These are phyloP conservation scores for Oncorhynchus gorbuscha DNA, from an alignment of 2,113 vertebrate species.

Conservation along the genomic window DNA sequence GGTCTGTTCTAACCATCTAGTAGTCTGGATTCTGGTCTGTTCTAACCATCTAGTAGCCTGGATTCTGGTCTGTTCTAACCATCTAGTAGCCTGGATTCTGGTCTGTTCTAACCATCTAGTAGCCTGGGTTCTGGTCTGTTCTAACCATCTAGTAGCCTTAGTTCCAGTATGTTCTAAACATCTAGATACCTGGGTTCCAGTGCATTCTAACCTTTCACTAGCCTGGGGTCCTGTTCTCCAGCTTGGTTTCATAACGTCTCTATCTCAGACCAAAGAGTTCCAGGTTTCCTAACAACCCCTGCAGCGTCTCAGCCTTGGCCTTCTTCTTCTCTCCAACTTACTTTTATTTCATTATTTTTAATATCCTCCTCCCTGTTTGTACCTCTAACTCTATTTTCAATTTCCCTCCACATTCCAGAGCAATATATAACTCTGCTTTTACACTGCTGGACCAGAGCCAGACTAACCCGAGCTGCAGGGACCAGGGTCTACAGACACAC, in stretches of 20 bases:
- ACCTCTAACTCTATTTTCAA: conserved; percentile 46
- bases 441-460: conserved; percentile 23
- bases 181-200: not conserved
- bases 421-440: conserved; percentile 4
- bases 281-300: conserved; percentile 49
- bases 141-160: too few species aligned
- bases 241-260: conserved; percentile 59
- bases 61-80: too few species aligned
- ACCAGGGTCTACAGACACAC: conserved; percentile 19
- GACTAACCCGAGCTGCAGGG: not conserved
- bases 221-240: conserved; percentile 50
- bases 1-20: too few species aligned
- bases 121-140: too few species aligned
- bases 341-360: conserved; percentile 61
- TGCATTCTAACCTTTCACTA: conserved; percentile 43
- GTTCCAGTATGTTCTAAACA: too few species aligned
- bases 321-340: conserved; percentile 19
- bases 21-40: not conserved
- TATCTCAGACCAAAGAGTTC: conserved; percentile 46
- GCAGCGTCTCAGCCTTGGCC: conserved; percentile 43
- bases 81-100: too few species aligned
- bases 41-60: too few species aligned
- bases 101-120: too few species aligned
- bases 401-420: conserved; percentile 56
- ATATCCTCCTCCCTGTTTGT: conserved; percentile 47